These are phyloP conservation scores for Heptranchias perlo DNA, from an alignment of 2,113 vertebrate genomes.

Conservation along the genomic window DNA sequence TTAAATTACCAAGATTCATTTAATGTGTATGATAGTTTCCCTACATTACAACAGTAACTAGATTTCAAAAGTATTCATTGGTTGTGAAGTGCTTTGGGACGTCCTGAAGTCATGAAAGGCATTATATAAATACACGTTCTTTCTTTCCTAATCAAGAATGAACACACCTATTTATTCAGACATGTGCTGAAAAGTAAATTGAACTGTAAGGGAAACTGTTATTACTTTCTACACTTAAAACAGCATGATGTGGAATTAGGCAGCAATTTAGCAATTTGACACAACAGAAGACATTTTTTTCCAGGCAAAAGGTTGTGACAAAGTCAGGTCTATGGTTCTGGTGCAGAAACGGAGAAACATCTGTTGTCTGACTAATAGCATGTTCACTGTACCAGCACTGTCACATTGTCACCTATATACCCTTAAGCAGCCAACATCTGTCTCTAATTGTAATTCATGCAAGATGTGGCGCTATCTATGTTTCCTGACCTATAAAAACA, in stretches of 20 bases:
- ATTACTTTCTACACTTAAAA: not conserved
- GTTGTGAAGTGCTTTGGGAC: not conserved
- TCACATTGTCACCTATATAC: slow-evolving; percentile 30
- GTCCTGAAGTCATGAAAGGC: not conserved
- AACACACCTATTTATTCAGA: not conserved
- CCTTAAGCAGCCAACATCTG: slow-evolving; percentile 25
- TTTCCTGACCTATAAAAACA: slow-evolving; percentile 32
- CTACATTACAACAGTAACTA: too few relatives aligned
- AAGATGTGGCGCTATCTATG: slow-evolving; percentile 9
- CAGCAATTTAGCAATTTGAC: not conserved
- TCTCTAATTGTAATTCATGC: slow-evolving; percentile 29
- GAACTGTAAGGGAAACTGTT: not conserved
- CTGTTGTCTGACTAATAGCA: slow-evolving; percentile 18
- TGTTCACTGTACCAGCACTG: slow-evolving; percentile 35
- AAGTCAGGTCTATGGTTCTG: slow-evolving; percentile 13
- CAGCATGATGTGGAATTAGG: not conserved
- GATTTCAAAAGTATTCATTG: not conserved
- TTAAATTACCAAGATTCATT: not conserved
- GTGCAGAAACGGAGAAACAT: slow-evolving; percentile 5
- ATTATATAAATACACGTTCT: not conserved
- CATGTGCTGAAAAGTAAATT: not conserved
- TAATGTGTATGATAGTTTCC: not conserved
- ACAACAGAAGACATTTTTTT: not conserved
- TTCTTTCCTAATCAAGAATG: not conserved
- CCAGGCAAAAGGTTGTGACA: slow-evolving; percentile 20